These are phyloP conservation scores for Cyrtorhinus lividipennis DNA, from an alignment of 1,140 invertebrate genomes.

Conservation along the genomic window DNA sequence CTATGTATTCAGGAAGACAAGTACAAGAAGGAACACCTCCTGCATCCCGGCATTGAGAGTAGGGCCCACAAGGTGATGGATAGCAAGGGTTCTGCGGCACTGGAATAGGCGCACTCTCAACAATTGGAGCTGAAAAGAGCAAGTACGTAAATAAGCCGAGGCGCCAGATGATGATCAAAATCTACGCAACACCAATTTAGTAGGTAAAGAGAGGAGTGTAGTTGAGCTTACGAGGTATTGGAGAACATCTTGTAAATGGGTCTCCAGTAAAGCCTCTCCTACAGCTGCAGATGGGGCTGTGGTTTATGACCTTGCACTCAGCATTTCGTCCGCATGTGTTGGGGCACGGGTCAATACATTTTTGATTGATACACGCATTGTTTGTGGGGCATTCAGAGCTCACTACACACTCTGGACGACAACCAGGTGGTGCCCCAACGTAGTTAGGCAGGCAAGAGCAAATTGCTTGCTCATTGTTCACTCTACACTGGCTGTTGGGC, in stretches of 20 bases:
- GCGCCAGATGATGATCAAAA: constrained; percentile 40
- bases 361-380: constrained; percentile 40
- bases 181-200: constrained; percentile 37
- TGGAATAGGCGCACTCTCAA: constrained; percentile 17
- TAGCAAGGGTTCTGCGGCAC: constrained; percentile 30
- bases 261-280: constrained; percentile 26
- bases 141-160: constrained; percentile 39
- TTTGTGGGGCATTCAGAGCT: constrained; percentile 38
- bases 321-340: constrained; percentile 41
- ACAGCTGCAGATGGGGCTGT: constrained; percentile 34
- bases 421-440: constrained; percentile 36
- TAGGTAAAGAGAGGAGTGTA: not conserved
- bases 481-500: constrained; percentile 39
- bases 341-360: constrained; percentile 40
- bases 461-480: constrained; percentile 35
- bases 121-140: constrained; percentile 22
- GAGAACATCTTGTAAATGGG: constrained; percentile 26
- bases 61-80: constrained; percentile 41
- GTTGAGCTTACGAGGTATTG: constrained; percentile 30
- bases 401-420: constrained; percentile 39
- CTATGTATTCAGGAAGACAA: constrained; percentile 48
- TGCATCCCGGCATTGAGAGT: constrained; percentile 43
- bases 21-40: constrained; percentile 46
- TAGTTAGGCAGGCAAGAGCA: constrained; percentile 41
- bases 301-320: constrained; percentile 32